These are phyloP conservation scores for Atractosteus spatula DNA, from an alignment of 2,113 vertebrate genomes.

Conservation along the genomic window DNA sequence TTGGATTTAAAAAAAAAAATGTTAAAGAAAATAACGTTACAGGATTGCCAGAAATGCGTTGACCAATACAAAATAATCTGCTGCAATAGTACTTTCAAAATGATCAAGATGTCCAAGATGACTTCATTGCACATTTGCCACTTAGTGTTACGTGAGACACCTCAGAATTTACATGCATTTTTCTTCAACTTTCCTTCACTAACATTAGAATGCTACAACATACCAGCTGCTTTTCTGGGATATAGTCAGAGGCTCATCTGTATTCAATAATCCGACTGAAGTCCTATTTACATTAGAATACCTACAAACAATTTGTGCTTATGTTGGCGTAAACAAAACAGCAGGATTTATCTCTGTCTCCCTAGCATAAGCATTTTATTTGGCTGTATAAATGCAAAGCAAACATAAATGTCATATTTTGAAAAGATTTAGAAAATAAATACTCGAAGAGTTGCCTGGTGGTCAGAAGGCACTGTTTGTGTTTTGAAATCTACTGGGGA, in stretches of 20 bases:
- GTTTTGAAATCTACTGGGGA: not conserved
- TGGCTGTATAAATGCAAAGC: slow-evolving; percentile 8
- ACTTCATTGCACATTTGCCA: too few species aligned
- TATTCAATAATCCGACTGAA: slow-evolving; percentile 11
- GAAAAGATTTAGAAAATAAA: slow-evolving; percentile 12
- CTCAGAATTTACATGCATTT: too few species aligned
- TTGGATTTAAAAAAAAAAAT: too few species aligned
- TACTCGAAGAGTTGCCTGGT: not conserved
- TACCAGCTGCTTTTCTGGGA: slow-evolving; percentile 4
- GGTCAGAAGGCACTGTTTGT: not conserved
- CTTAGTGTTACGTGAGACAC: too few species aligned
- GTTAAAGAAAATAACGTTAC: too few species aligned
- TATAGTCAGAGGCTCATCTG: slow-evolving; percentile 10
- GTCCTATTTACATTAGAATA: slow-evolving; percentile 20
- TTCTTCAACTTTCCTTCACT: not conserved
- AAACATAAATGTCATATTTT: slow-evolving; percentile 20
- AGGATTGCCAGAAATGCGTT: too few species aligned
- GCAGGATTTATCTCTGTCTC: slow-evolving; percentile 7
- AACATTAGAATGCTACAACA: slow-evolving; percentile 5
- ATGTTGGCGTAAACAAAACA: slow-evolving; percentile 19
- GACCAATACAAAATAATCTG: too few species aligned
- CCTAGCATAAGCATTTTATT: slow-evolving; percentile 12
- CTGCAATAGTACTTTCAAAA: too few species aligned
- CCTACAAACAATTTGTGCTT: slow-evolving; percentile 18
- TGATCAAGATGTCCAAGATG: too few species aligned